These are phyloP conservation scores for Mactra quadrangularis DNA, from an alignment of 1,140 invertebrate genomes.

Conservation along the genomic window DNA sequence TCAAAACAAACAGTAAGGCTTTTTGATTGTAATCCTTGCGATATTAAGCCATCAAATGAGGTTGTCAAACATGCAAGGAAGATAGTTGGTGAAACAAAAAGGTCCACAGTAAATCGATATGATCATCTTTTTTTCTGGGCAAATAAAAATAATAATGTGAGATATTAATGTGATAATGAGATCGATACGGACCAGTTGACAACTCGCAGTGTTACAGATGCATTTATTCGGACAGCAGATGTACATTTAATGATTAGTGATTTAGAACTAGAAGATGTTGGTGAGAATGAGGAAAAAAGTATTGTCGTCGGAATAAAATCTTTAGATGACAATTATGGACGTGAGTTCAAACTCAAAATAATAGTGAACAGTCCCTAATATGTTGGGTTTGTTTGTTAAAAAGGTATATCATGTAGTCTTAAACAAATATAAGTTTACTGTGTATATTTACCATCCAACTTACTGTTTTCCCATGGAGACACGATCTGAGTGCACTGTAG, in stretches of 20 bases:
- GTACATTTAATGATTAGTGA: conserved; percentile 8
- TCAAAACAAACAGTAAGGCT: not conserved
- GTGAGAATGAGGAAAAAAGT: not conserved
- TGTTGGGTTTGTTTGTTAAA: not conserved
- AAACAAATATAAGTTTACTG: conserved; percentile 5
- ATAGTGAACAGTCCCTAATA: not conserved
- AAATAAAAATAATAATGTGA: not conserved
- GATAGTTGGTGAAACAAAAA: conserved; percentile 30
- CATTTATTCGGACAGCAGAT: not conserved
- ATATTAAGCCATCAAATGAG: not conserved
- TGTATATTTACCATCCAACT: conserved; percentile 10
- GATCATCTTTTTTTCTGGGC: conserved; percentile 47
- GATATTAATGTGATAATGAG: not conserved
- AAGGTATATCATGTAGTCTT: conserved; percentile 1
- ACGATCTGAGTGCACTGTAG: not conserved
- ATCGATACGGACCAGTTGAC: not conserved
- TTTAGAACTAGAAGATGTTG: conserved; percentile 8
- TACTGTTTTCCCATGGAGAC: not conserved
- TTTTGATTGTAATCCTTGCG: conserved; percentile 5
- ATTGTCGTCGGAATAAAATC: not conserved
- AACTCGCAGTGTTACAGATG: not conserved
- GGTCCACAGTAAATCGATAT: conserved; percentile 9
- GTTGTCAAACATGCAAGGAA: not conserved
- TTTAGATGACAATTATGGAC: not conserved
- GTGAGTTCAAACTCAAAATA: conserved; percentile 14